Evolutionary conservation across 2,113 vertebrate species (phyloP).

Genomic region (Ornithorhynchus anatinus): DNA sequence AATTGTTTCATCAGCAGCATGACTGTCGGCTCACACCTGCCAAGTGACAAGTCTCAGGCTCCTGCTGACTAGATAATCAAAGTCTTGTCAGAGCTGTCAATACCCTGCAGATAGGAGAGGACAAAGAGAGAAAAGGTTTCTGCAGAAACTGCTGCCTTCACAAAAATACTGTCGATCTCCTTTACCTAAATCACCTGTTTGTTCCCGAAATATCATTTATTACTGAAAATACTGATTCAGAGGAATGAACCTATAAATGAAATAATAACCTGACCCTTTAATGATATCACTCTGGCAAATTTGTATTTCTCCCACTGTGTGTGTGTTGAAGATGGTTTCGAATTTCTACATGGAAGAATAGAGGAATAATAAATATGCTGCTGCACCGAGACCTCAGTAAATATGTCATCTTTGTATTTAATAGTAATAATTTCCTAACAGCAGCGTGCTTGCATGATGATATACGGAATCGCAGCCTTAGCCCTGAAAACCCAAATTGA

Average conservation of each 20-base stretch:
- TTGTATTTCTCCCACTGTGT: background rate
- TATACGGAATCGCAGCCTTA: background rate
- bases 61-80: slow-evolving; percentile 96
- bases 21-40: slow-evolving; percentile 85
- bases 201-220: slow-evolving; percentile 79
- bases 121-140: slow-evolving; percentile 78
- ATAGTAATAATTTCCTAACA: background rate
- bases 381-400: background rate
- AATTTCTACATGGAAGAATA: background rate
- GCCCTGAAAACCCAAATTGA: background rate
- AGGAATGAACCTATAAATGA: slow-evolving; percentile 15
- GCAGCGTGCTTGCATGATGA: background rate
- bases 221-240: slow-evolving; percentile 38
- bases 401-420: background rate
- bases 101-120: slow-evolving; percentile 85
- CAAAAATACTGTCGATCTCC: slow-evolving; percentile 70
- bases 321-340: slow-evolving; percentile 2
- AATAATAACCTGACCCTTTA: slow-evolving; percentile 34
- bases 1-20: slow-evolving; percentile 89
- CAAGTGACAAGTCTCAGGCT: slow-evolving; percentile 90
- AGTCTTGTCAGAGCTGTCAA: slow-evolving; percentile 95
- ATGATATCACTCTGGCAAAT: slow-evolving; percentile 29
- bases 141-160: slow-evolving; percentile 72
- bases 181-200: slow-evolving; percentile 80
- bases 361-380: background rate